Conservation (phyloP, 2,797 vertebrate genomes). For the Halcyon chelicuti region DNA sequence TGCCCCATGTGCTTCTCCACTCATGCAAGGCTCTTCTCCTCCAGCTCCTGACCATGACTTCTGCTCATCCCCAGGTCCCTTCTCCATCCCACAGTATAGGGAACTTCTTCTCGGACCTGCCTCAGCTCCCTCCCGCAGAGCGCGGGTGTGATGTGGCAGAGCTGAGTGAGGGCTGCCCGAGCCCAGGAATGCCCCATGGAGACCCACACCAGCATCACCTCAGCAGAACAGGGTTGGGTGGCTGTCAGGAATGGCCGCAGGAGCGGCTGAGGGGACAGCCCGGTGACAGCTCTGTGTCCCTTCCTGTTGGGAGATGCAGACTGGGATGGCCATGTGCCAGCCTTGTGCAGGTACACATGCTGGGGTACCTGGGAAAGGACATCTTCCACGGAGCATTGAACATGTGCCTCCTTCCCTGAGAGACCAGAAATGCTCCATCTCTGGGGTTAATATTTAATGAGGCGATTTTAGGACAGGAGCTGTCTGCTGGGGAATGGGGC, state of each 20-base stretch:
- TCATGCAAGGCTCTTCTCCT: neutral
- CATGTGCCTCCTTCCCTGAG: conserved; percentile 17
- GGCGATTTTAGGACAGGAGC: conserved; percentile 1
- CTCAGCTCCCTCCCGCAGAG: neutral
- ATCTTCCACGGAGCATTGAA: neutral
- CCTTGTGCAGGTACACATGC: neutral
- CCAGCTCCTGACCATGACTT: neutral
- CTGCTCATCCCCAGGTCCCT: rapidly evolving
- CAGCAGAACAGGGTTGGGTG: neutral
- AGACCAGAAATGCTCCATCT: neutral
- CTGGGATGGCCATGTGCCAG: neutral
- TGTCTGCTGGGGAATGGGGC: neutral
- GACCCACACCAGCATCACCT: rapidly evolving
- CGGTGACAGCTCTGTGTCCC: rapidly evolving
- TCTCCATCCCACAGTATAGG: rapidly evolving
- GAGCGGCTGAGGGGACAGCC: neutral
- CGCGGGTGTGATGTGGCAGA: neutral
- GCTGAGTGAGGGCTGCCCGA: neutral
- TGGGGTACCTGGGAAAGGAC: neutral
- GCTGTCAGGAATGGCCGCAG: rapidly evolving
- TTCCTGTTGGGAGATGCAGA: rapidly evolving
- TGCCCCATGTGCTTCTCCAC: neutral
- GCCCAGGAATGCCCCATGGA: rapidly evolving
- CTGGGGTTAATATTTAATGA: conserved; percentile 72
- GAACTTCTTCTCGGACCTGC: neutral